Conservation (phyloP, 2,888 invertebrate genomes). For the Lasioglossum leucozonium region DNA sequence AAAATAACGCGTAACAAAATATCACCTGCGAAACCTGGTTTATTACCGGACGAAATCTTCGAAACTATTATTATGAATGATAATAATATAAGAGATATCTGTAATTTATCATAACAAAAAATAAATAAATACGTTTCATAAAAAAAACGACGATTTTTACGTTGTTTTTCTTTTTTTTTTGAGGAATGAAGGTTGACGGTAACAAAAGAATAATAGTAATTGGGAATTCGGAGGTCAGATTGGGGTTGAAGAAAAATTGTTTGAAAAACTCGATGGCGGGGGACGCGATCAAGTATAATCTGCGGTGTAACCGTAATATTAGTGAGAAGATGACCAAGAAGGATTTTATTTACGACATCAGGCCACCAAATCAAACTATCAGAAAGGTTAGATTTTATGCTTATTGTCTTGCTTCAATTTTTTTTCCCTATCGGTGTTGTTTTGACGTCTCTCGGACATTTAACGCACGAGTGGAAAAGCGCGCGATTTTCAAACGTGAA, state of each 20-base stretch:
- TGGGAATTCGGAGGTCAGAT: slow-evolving; percentile 40
- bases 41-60: slow-evolving; percentile 61
- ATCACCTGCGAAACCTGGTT: slow-evolving; percentile 38
- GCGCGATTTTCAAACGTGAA: not conserved
- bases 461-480: not conserved
- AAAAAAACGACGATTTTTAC: slow-evolving; percentile 45
- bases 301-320: slow-evolving; percentile 76
- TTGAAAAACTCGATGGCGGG: slow-evolving; percentile 29
- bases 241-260: slow-evolving; percentile 21
- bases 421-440: not conserved
- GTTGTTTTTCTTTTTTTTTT: not conserved
- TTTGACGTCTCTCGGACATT: not conserved
- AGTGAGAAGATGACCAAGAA: slow-evolving; percentile 80
- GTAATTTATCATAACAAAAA: slow-evolving; percentile 74
- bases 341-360: slow-evolving; percentile 78
- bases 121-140: slow-evolving; percentile 79
- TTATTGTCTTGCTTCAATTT: not conserved
- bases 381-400: slow-evolving; percentile 52
- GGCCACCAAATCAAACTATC: slow-evolving; percentile 59
- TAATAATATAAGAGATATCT: slow-evolving; percentile 67
- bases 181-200: slow-evolving; percentile 18
- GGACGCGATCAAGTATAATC: slow-evolving; percentile 76
- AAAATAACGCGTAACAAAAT: slow-evolving; percentile 48
- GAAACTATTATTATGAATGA: slow-evolving; percentile 42
- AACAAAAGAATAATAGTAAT: slow-evolving; percentile 31